phyloP scores from a whole-genome alignment of 2,888 invertebrate genomes.

The Spisula solida region DNA sequence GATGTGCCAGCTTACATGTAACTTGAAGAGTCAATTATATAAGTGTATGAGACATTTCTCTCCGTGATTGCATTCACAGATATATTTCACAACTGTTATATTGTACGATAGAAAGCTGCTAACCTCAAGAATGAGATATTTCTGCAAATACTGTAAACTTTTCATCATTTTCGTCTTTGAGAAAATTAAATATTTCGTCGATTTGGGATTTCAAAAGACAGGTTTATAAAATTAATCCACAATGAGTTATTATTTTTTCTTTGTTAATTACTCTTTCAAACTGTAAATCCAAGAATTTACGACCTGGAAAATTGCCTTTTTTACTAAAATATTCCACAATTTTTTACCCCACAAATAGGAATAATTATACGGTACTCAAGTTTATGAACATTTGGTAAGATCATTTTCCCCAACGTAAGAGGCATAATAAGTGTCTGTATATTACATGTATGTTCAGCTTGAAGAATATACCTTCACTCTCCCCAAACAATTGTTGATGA shows the following conservation, averaged over 20 bases:
- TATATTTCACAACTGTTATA: not conserved
- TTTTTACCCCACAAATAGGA: no score
- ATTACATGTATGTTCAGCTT: not conserved
- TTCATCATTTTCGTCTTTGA: no score
- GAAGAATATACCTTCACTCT: not conserved
- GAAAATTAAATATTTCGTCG: no score
- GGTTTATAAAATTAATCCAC: no score
- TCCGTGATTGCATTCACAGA: not conserved
- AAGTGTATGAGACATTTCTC: not conserved
- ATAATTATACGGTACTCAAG: not conserved
- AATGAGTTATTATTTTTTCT: no score
- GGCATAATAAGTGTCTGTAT: not conserved
- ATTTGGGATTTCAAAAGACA: no score
- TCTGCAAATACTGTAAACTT: no score
- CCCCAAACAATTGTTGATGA: not conserved
- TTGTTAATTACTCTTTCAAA: no score
- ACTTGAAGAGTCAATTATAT: constrained; percentile 8
- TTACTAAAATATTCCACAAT: no score
- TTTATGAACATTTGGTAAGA: not conserved
- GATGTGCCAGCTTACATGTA: not conserved
- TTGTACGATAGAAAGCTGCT: not conserved
- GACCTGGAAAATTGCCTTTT: no score
- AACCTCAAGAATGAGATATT: no score
- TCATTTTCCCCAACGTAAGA: not conserved
- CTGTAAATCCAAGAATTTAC: no score